Percentiles rank a stretch among this genome's conserved stretches.
phyloP scores from a whole-genome alignment of 2,797 vertebrate genomes.

The Melanotaenia boesemani region DNA sequence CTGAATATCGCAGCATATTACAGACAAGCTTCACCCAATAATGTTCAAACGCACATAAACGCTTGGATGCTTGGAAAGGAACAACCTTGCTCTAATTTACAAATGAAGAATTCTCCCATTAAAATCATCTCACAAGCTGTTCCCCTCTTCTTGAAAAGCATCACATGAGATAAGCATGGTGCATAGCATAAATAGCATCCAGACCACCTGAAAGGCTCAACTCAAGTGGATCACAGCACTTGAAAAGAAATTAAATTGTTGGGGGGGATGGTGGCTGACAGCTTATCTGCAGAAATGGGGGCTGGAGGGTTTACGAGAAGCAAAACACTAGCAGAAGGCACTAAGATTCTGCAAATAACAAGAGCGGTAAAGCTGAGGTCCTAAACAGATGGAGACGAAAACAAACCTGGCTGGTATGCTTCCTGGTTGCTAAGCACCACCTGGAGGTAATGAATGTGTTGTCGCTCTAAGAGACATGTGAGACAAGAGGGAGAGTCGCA shows the following conservation, averaged over 20 bases:
- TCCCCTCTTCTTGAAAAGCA: constrained; percentile 36
- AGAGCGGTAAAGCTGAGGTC: constrained; percentile 57
- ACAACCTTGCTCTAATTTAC: constrained; percentile 14
- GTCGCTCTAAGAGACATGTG: constrained; percentile 31
- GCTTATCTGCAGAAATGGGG: constrained; percentile 50
- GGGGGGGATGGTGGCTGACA: constrained; percentile 49
- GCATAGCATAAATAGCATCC: constrained; percentile 47
- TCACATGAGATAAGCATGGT: constrained; percentile 33
- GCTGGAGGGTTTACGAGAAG: constrained; percentile 44
- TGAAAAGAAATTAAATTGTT: constrained; percentile 73
- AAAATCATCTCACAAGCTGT: constrained; percentile 33
- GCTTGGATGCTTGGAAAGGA: constrained; percentile 18
- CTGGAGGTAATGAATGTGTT: constrained; percentile 67
- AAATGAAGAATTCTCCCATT: constrained; percentile 42
- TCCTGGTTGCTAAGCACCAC: constrained; percentile 77
- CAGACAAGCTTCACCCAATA: no score
- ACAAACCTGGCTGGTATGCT: constrained; percentile 73
- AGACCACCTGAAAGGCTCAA: constrained; percentile 61
- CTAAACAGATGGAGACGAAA: constrained; percentile 78
- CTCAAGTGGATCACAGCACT: constrained; percentile 67
- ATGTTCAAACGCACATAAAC: background rate
- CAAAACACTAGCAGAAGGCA: constrained; percentile 69
- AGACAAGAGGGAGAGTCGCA: constrained; percentile 43
- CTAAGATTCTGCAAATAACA: constrained; percentile 69
- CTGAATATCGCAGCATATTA: background rate